These are phyloP conservation scores for Drymodes brunneopygia DNA, from an alignment of 2,113 vertebrate species.

Conservation along the genomic window DNA sequence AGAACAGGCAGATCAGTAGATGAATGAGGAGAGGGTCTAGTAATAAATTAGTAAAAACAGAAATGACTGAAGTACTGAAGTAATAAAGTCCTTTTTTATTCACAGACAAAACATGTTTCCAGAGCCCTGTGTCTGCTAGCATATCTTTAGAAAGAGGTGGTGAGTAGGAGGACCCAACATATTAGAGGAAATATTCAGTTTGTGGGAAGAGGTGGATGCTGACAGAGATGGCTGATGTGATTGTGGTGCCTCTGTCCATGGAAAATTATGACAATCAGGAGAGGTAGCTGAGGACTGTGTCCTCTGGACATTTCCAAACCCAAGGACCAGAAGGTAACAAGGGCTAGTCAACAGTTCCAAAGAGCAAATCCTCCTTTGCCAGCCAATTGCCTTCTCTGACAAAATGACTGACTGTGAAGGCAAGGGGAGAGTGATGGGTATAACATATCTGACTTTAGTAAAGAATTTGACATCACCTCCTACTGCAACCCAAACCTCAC, in stretches of 20 bases:
- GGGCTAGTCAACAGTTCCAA: not conserved
- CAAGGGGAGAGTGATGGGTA: not conserved
- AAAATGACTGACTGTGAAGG: not conserved
- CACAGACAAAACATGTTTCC: not conserved
- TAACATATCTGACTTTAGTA: not conserved
- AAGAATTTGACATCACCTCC: not conserved
- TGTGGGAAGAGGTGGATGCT: not conserved
- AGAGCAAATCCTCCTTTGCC: not conserved
- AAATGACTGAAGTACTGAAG: not conserved
- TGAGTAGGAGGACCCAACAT: not conserved
- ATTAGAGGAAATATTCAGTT: not conserved
- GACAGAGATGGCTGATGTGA: not conserved
- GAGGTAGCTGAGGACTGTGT: not conserved
- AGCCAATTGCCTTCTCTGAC: not conserved
- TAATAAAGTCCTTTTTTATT: not conserved
- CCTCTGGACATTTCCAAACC: not conserved
- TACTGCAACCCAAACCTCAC: not conserved
- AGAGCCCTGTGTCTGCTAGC: not conserved
- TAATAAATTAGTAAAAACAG: not conserved
- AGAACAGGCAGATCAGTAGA: not conserved
- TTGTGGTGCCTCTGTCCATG: not conserved
- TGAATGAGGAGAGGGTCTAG: not conserved
- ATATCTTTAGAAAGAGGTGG: not conserved
- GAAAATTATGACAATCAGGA: not conserved
- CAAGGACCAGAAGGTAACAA: not conserved